These are phyloP conservation scores for Drosophila monieri DNA, from an alignment of 2,888 invertebrate species.

Conservation along the genomic window DNA sequence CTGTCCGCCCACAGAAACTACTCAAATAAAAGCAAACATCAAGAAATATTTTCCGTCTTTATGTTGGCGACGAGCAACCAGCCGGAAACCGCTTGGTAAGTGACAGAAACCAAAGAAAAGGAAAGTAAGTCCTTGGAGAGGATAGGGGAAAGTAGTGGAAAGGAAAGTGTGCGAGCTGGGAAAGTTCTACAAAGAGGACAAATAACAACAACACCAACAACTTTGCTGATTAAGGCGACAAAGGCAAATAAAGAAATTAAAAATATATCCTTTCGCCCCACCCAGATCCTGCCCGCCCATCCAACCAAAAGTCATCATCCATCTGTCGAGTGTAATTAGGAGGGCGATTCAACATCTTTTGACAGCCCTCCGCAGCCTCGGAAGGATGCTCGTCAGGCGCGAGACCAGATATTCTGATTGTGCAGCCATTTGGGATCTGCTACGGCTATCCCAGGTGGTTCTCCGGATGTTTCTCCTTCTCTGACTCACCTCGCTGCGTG, in stretches of 20 bases:
- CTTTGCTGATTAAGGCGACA: conserved; percentile 48
- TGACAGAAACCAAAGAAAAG: conserved; percentile 21
- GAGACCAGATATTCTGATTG: conserved; percentile 25
- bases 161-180: conserved; percentile 18
- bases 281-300: neutral
- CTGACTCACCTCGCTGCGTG: conserved; percentile 85
- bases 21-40: conserved; percentile 38
- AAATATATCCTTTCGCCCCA: conserved; percentile 8
- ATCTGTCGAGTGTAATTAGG: conserved; percentile 5
- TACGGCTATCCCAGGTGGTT: conserved; percentile 10
- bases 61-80: conserved; percentile 31
- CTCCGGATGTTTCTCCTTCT: conserved; percentile 9
- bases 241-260: conserved; percentile 37
- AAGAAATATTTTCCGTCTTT: conserved; percentile 34
- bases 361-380: neutral
- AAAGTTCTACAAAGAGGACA: conserved; percentile 18
- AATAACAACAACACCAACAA: neutral
- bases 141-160: conserved; percentile 5
- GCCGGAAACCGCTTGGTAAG: conserved; percentile 28
- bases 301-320: neutral
- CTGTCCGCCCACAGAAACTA: conserved; percentile 27
- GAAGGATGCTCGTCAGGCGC: neutral
- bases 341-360: conserved; percentile 10
- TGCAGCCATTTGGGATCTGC: conserved; percentile 24
- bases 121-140: conserved; percentile 12